Evolutionary conservation across 23 tunicate species (phyloP), one percentile per base, ranked within the genome.

Genomic region (Corella eumyota): DNA sequence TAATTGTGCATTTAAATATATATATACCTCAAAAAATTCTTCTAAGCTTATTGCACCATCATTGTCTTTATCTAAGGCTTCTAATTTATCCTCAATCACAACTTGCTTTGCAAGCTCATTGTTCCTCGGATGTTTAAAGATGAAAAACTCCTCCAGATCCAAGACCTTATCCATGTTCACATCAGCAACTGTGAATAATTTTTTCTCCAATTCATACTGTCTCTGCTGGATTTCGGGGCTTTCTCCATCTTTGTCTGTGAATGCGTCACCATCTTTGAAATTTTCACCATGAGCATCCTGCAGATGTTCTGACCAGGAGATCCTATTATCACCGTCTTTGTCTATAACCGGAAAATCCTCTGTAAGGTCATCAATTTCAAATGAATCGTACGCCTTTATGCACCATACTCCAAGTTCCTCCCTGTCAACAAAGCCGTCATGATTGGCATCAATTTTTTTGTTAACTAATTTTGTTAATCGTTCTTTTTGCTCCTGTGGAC

Each of bases 51-150:
- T 35, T 1, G 48, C 63, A 0, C 69, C 78, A 36, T 85, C 78
- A 34, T 38, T 59, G 47, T 85, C 63, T 34, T 22, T 2, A 37
- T 85, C 94, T 22, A 58, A 55, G 0, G 45, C 29, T 25, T 76
- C 78, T 48, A 85, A 36, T 25, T 45, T 49, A 25, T 76, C 74
- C 30, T 70, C 67, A 45, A 76, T 53, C 6, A 85, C 23, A 17
- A 85, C 37, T 34, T 55, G n/a, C 34, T 54, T 58, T 1, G 72
- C 50, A 9, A 26, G 38, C 15, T 60, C 62, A 27, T 50, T 50
- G 25, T 50, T 45, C 38, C 94, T 52, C 1, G 94, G 94, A 49
- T 77, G 76, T 27, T 80, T 80, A 63, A 85, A 85, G 7, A 44
- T 32, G 46, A 60, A 50, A 47, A 38, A 85, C 74, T 85, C 94